Evolutionary conservation across 2,888 invertebrate genomes (phyloP), one percentile per base, ranked within the genome.

Genomic region (Caenorhabditis macrosperma): DNA sequence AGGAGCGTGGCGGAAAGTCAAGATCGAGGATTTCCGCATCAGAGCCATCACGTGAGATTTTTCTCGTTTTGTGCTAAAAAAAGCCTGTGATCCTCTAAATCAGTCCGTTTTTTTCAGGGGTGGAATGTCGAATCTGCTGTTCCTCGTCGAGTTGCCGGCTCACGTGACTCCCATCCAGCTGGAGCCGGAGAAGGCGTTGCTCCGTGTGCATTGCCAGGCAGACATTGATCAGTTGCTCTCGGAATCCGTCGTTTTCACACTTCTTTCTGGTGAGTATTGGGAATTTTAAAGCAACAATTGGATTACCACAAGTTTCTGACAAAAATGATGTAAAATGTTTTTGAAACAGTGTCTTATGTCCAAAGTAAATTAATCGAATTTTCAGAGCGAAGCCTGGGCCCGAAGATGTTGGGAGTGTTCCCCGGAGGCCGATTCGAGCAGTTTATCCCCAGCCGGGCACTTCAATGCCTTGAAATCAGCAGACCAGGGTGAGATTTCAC

Each of bases 201-300:
- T 98, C 30, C 93, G 97, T 69, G 82, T 87, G 17, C 85, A 86
- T 57, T 84, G 86, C 33, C 85, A 86, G 60, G 67, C 79, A 5
- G 85, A 86, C 68, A 94, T 97, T 86, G 97, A 97, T 91, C 95
- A 95, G 0, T 93, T 96, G 87, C 95, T 96, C 89, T 94, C 95
- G 4, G 97, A 98, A 91, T 95, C 96, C 0, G 97, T 98, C 0
- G 95, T 98, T 66, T 98, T 97, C 91, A 96, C 97, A 0, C 92
- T 98, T 48, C 93, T 98, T 2, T 96, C 97, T 0, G 97, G 84
- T 84, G 35, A 35, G 46, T 4, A 22, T 22, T 28, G 1, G 41
- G 9, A 54, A 30, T 55, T 63, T 48, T 17, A 10, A 17, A 30
- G 28, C 1, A 46, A 60, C 15, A 48, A 48, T 17, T 30, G 30